Conservation (phyloP, 2,113 vertebrate genomes). For the Epinephelus moara region DNA sequence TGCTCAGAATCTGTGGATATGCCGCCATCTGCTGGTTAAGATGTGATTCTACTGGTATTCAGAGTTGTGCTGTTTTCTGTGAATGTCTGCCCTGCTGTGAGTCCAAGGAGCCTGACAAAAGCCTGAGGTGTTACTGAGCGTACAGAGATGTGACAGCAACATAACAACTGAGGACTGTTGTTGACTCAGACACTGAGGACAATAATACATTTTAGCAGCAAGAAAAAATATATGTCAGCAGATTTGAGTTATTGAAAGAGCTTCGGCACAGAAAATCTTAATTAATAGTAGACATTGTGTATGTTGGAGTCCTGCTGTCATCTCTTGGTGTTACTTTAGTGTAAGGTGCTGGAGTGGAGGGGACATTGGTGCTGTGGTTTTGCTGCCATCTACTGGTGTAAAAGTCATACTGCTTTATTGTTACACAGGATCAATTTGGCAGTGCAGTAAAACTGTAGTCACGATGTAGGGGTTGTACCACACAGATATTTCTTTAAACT, state of each 20-base stretch:
- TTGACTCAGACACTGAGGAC: background rate
- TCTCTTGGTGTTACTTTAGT: too few relatives aligned
- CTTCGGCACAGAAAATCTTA: too few relatives aligned
- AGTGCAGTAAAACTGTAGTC: background rate
- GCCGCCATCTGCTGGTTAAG: slow-evolving; percentile 47
- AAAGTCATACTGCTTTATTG: background rate
- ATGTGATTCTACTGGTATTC: background rate
- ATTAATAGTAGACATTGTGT: background rate
- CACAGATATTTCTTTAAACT: background rate
- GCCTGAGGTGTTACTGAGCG: background rate
- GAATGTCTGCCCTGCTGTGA: background rate
- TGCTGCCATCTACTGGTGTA: slow-evolving; percentile 17
- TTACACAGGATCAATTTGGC: background rate
- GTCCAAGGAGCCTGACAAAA: background rate
- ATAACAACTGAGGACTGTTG: background rate
- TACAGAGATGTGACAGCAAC: background rate
- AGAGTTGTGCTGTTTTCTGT: background rate
- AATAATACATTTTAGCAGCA: background rate
- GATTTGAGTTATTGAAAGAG: background rate
- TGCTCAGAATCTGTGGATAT: slow-evolving; percentile 4
- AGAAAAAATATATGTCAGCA: background rate
- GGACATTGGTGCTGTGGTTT: background rate
- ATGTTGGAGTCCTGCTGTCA: background rate
- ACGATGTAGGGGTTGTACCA: background rate
- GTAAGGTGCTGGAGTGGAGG: background rate